Conservation (phyloP, 2,888 invertebrate species). For the Catocala nupta region DNA sequence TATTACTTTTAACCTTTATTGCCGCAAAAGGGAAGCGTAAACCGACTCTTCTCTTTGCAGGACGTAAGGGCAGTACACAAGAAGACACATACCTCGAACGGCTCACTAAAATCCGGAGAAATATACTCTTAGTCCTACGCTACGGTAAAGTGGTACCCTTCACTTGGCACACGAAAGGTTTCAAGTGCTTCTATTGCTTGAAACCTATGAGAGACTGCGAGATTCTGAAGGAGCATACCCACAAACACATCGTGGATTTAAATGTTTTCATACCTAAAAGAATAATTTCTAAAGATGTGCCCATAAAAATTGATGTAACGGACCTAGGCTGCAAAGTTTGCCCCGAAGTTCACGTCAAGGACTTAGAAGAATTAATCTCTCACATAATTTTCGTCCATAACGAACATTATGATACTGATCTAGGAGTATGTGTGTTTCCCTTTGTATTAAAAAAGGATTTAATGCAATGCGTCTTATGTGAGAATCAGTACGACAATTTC, state of each 20-base stretch:
- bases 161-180: constrained; percentile 74
- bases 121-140: constrained; percentile 65
- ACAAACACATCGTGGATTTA: constrained; percentile 62
- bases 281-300: constrained; percentile 72
- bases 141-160: constrained; percentile 72
- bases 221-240: constrained; percentile 63
- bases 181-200: constrained; percentile 73
- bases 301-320: constrained; percentile 72
- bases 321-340: constrained; percentile 68
- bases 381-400: constrained; percentile 63
- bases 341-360: constrained; percentile 42
- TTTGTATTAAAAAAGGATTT: constrained; percentile 64
- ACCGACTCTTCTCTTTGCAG: constrained; percentile 71
- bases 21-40: constrained; percentile 46
- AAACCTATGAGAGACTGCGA: constrained; percentile 68
- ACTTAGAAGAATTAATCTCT: constrained; percentile 62
- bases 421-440: constrained; percentile 67
- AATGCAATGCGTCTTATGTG: constrained; percentile 68
- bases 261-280: constrained; percentile 61
- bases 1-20: not conserved
- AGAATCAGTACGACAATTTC: constrained; percentile 67
- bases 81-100: constrained; percentile 62
- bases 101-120: constrained; percentile 63
- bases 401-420: constrained; percentile 59
- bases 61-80: constrained; percentile 54